Evolutionary conservation across 2,888 invertebrate species (phyloP).

Genomic region (Melipona bicolor): DNA sequence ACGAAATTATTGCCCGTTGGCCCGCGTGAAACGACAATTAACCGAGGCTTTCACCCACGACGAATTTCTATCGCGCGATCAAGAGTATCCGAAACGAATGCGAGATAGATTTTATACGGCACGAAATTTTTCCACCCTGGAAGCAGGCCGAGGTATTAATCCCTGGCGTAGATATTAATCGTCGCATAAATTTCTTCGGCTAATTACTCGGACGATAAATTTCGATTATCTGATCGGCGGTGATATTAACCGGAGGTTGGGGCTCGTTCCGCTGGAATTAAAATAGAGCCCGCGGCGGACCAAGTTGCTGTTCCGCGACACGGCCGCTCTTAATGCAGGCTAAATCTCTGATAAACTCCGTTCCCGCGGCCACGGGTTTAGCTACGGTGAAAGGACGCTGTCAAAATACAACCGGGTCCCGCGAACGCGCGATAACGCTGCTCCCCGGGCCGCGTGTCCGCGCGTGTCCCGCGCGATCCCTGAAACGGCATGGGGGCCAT

Average conservation of each 20-base stretch:
- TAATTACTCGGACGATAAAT: constrained; percentile 55
- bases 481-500: constrained; percentile 20
- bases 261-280: constrained; percentile 29
- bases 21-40: no score
- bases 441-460: neutral
- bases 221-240: constrained; percentile 51
- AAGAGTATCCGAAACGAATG: neutral
- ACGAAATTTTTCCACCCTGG: neutral
- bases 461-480: neutral
- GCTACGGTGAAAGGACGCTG: constrained; percentile 48
- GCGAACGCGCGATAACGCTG: constrained; percentile 29
- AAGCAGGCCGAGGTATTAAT: neutral
- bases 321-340: constrained; percentile 18
- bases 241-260: constrained; percentile 31
- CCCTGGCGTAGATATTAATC: constrained; percentile 18
- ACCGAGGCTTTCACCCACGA: neutral
- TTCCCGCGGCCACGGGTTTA: constrained; percentile 31
- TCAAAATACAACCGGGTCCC: constrained; percentile 40
- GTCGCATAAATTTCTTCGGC: constrained; percentile 41
- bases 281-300: constrained; percentile 45
- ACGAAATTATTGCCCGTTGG: no score
- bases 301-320: neutral
- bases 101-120: neutral
- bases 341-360: constrained; percentile 42
- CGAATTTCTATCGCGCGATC: no score